Conservation (phyloP, 2,113 vertebrate species). For the Suricata suricatta region DNA sequence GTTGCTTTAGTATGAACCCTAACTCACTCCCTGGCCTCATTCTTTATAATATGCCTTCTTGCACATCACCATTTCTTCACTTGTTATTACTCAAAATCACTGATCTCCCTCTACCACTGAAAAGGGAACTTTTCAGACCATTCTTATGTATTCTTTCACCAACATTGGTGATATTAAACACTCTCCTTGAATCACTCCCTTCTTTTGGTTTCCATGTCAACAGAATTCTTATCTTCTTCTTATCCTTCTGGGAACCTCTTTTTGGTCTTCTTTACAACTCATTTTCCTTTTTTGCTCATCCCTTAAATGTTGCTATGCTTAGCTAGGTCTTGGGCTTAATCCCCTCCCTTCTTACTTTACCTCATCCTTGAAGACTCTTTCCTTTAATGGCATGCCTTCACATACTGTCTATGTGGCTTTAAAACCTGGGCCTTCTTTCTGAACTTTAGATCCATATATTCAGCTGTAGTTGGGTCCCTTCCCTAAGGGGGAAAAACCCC, state of each 20-base stretch:
- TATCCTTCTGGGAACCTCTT: background rate
- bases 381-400: background rate
- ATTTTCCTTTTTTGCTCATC: background rate
- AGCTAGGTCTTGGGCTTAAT: background rate
- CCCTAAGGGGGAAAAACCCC: too few species aligned
- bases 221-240: background rate
- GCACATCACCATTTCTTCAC: background rate
- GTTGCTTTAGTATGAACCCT: background rate
- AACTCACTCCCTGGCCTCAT: background rate
- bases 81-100: background rate
- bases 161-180: background rate
- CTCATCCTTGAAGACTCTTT: background rate
- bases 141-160: background rate
- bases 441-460: background rate
- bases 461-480: too few species aligned
- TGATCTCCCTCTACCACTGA: background rate
- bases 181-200: background rate
- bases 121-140: background rate
- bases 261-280: background rate
- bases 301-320: background rate
- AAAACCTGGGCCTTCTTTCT: background rate
- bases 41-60: background rate
- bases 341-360: background rate
- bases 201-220: background rate
- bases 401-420: background rate